Evolutionary conservation across 2,888 invertebrate species (phyloP).

Genomic region (Dryocosmus kuriphilus): DNA sequence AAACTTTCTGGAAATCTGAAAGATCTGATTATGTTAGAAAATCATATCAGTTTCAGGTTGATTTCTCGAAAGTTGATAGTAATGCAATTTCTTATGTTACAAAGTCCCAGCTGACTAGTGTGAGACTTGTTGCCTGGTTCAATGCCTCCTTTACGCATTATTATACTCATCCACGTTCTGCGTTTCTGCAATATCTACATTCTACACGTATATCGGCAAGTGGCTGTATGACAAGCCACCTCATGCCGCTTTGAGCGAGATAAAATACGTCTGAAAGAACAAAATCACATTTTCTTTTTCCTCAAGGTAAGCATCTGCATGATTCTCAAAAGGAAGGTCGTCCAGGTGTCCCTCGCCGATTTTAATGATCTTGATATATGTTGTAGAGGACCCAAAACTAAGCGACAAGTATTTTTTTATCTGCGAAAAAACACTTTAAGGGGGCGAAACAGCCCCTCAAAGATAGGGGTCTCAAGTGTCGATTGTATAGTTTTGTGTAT

Average conservation of each 20-base stretch:
- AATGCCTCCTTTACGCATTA: background rate
- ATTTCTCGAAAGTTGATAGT: background rate
- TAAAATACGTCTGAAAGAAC: background rate
- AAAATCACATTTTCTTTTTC: slow-evolving; percentile 22
- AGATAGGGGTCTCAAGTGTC: too few relatives aligned
- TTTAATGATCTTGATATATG: too few relatives aligned
- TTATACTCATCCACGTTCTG: slow-evolving; percentile 9
- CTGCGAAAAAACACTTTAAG: too few relatives aligned
- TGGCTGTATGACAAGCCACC: background rate
- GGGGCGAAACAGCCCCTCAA: too few relatives aligned
- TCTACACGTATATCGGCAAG: slow-evolving; percentile 3
- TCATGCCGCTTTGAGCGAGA: background rate
- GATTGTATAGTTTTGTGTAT: too few relatives aligned
- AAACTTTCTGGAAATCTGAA: background rate
- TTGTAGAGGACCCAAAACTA: too few relatives aligned
- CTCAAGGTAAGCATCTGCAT: slow-evolving; percentile 20
- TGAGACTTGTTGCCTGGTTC: background rate
- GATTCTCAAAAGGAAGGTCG: too few relatives aligned
- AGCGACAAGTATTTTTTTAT: too few relatives aligned
- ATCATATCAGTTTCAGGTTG: background rate
- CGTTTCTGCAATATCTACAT: slow-evolving; percentile 4
- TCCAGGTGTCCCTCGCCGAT: too few relatives aligned
- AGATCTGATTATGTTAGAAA: too few relatives aligned
- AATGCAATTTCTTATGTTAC: slow-evolving; percentile 1
- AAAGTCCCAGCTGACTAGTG: slow-evolving; percentile 6